A percentile compares a stretch with the other conserved stretches of the same genome.
Evolutionary conservation across 2,797 vertebrate genomes (phyloP).

Genomic region (Prionace glauca): DNA sequence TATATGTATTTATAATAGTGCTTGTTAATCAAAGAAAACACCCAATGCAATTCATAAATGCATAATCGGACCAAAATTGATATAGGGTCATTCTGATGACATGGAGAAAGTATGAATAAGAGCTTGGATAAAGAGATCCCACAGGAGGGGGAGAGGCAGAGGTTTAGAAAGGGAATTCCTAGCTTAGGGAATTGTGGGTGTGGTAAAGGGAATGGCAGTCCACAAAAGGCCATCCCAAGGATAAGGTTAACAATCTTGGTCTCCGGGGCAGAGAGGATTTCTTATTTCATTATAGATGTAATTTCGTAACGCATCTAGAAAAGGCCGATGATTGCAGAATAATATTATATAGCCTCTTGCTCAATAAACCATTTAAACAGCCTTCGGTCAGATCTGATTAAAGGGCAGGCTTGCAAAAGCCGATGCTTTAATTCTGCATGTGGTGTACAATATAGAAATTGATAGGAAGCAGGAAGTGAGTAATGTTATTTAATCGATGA

Average conservation of each 20-base stretch:
- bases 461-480: background rate
- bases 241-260: background rate
- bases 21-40: background rate
- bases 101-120: background rate
- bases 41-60: background rate
- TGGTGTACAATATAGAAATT: background rate
- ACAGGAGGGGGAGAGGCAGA: background rate
- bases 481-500: conserved; percentile 11
- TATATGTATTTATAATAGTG: background rate
- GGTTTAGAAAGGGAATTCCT: background rate
- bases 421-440: background rate
- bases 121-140: background rate
- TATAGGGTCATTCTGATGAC: background rate
- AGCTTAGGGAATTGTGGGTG: background rate
- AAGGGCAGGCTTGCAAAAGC: background rate
- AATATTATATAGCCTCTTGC: background rate
- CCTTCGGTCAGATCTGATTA: background rate
- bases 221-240: background rate
- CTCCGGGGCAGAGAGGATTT: background rate
- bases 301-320: background rate
- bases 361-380: background rate
- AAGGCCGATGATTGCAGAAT: background rate
- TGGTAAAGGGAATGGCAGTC: background rate
- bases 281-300: background rate
- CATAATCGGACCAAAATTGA: background rate